Evolutionary conservation across 35 echinoderm and acorn worm species (phyloP), one percentile per base, ranked within the genome.

Genomic region (Lytechinus variegatus): DNA sequence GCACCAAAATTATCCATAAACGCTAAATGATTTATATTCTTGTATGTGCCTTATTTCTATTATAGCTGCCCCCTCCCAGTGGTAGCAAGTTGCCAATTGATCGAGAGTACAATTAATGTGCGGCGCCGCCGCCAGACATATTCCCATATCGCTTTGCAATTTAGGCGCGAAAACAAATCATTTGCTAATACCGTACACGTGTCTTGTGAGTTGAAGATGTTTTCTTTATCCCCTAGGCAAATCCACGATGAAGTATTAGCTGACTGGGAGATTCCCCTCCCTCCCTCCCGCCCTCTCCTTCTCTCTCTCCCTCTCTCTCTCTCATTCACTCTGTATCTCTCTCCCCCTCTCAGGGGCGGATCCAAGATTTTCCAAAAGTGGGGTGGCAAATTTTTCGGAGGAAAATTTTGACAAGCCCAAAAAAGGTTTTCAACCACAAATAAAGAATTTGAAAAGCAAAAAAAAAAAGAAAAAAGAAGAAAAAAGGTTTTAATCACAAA

Each of bases 121-220:
- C 19, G 66, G 66, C 66, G 66, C 66, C 66, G 66, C 66, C 66
- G 14, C 19, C 66, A 19, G 66, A 16, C 33, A 79, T 24, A 79
- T 79, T 79, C n/a, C 21, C 19, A 79, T 79, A 6, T 79, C 66
- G 66, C 66, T 79, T 79, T 79, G 66, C 66, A 79, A 79, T 79
- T 79, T 79, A 79, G n/a, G 66, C 66, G 21, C 19, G 66, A 79
- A 79, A 79, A 79, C 66, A 79, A 79, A 79, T 79, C 66, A 79
- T 79, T 16, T 16, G 19, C 16, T 24, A 79, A 79, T 44, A 44
- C 66, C 16, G 3, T 16, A 16, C n/a, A n/a, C 6, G 66, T 79
- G 66, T 79, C 66, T 79, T 7, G 16, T 79, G 66, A 79, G 66
- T 79, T 24, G n/a, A 79, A 79, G 66, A 79, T 79, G 66, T 79